Base-by-base conservation (phyloP, 2,888 invertebrate genomes). In the Opisthograptis luteolata region DNA sequence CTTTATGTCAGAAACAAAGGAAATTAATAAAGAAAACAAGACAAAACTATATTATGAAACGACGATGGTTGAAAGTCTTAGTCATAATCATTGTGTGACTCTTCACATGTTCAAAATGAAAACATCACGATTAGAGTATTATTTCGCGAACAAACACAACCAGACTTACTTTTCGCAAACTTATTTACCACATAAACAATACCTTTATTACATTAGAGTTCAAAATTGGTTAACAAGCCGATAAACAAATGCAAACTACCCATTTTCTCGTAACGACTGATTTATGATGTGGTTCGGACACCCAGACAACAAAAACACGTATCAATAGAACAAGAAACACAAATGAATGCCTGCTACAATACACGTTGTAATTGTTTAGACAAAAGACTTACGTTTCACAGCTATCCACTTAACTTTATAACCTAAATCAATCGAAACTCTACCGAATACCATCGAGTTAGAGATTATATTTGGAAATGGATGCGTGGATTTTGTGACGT, bases 211-310 rank as follows among this genome's bases (percentile, higher is more conserved):
- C 0, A 12, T 49, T 75, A 81, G 50, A 62, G 74, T 61, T 55
- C 43, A 68, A 68, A 75, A 51, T 78, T 1, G 40, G 13, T 30
- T 22, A 34, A 34, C 48, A 54, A 24, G 13, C 19, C 32, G 12
- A 34, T 49, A 20, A 57, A 62, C 43, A 60, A 60, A 69, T 64
- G 64, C 64, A 65, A 68, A 64, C 62, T 64, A 63, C 49, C 59
- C 55, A 64, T 52, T 42, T 51, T 51, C 68, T 71, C 68, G 68
- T 76, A 80, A 73, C 73, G 68, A 70, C 79, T 88, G 87, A 89
- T 89, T 89, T 88, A 89, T 87, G 88, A 83, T 86, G 85, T 79
- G 84, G 84, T 84, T 77, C 81, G 79, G 77, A 87, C 86, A 86
- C 83, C 83, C 83, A 86, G 45, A 69, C 75, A 82, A 85, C 85